phyloP scores from a whole-genome alignment of 92 coral and sea anemone species.

The Virgularia gustaviana region DNA sequence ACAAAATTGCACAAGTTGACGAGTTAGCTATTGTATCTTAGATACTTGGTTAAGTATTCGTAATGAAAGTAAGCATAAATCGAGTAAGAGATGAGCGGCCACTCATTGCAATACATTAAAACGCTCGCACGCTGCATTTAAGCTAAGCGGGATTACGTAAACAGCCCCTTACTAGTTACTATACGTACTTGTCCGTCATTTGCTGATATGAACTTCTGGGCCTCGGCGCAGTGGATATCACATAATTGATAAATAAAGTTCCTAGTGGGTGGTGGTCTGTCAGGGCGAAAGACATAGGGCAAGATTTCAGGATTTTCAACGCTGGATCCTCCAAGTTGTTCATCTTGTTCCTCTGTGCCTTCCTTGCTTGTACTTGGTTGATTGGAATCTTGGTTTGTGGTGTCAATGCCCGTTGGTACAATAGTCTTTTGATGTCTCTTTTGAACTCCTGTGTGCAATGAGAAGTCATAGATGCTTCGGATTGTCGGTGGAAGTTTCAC shows the following conservation, averaged over 20 bases:
- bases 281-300: slow-evolving; percentile 83
- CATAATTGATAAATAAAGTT: slow-evolving; percentile 87
- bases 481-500: slow-evolving; percentile 58
- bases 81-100: too few relatives aligned
- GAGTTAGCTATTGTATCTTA: too few relatives aligned
- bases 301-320: slow-evolving; percentile 49
- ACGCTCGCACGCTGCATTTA: too few relatives aligned
- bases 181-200: slow-evolving; percentile 87
- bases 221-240: slow-evolving; percentile 81
- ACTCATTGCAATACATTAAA: too few relatives aligned
- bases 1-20: too few relatives aligned
- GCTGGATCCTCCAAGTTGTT: slow-evolving; percentile 13
- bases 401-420: slow-evolving; percentile 30
- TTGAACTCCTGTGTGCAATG: slow-evolving; percentile 36
- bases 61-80: too few relatives aligned
- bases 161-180: not conserved
- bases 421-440: slow-evolving; percentile 2
- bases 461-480: slow-evolving; percentile 16
- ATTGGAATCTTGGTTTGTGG: not conserved
- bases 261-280: slow-evolving; percentile 67
- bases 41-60: too few relatives aligned
- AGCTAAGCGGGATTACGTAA: too few relatives aligned
- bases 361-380: slow-evolving; percentile 18
- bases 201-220: slow-evolving; percentile 67
- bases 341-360: slow-evolving; percentile 1